A percentile compares a stretch with the other conserved stretches of the same genome.
phyloP scores from a whole-genome alignment of 2,113 vertebrate genomes.

The Scytalopus superciliaris region DNA sequence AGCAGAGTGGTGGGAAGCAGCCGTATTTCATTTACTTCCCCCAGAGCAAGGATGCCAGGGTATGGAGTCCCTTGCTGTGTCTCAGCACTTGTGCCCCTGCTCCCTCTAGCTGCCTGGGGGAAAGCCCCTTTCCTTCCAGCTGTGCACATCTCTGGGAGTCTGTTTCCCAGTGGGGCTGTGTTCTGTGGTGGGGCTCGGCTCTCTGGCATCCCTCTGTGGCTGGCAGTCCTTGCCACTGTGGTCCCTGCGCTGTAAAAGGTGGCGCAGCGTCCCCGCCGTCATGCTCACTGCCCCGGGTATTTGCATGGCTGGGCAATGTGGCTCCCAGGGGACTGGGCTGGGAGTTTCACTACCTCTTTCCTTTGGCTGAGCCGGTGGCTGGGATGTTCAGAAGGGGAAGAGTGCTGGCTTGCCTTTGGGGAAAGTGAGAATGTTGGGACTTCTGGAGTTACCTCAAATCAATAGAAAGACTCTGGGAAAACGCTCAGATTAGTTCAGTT shows the following conservation, averaged over 20 bases:
- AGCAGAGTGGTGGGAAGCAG: constrained; percentile 77
- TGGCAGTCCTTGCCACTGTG: accelerated
- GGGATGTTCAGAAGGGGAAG: not conserved
- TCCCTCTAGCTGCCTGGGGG: not conserved
- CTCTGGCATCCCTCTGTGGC: not conserved
- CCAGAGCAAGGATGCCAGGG: constrained; percentile 65
- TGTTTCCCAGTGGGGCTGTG: not conserved
- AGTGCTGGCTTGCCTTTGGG: not conserved
- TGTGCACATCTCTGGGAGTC: not conserved
- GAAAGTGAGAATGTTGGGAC: not conserved
- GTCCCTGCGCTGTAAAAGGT: not conserved
- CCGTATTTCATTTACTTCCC: constrained; percentile 97
- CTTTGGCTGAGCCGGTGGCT: accelerated
- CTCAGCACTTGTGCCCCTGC: not conserved
- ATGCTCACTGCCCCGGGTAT: not conserved
- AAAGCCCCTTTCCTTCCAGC: not conserved
- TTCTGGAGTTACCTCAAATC: not conserved
- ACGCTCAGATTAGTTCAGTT: not conserved
- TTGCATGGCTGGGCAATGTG: not conserved
- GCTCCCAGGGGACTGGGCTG: not conserved
- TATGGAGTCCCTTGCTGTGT: not conserved
- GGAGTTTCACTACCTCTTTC: not conserved
- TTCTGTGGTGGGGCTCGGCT: accelerated
- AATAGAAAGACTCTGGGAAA: not conserved
- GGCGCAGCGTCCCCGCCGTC: accelerated